Conservation (phyloP, 30 jellyfish, hydroid and myxozoan species). For the Chrysaora quinquecirrha region DNA sequence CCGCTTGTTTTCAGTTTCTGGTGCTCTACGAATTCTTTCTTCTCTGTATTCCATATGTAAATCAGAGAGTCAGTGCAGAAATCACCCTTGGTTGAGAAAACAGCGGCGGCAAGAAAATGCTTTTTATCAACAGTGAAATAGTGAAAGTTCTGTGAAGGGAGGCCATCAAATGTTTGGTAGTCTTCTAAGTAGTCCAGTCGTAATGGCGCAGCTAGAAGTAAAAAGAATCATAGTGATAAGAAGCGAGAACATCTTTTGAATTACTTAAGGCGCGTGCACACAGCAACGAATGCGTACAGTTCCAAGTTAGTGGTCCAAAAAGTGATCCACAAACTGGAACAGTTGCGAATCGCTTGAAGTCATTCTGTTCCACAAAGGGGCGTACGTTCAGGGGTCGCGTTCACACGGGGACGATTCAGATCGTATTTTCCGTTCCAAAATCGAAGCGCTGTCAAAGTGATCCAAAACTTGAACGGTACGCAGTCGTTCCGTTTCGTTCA, state of each 20-base stretch:
- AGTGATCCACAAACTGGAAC: no score
- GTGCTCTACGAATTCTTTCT: background rate
- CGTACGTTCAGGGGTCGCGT: no score
- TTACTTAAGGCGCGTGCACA: background rate
- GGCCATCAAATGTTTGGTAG: background rate
- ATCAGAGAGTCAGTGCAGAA: conserved; percentile 9
- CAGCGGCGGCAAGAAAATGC: conserved; percentile 23
- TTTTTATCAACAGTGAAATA: background rate
- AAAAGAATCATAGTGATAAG: background rate
- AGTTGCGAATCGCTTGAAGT: no score
- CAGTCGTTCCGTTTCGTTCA: no score
- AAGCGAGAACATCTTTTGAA: background rate
- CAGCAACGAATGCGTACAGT: no score
- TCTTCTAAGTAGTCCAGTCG: conserved; percentile 21
- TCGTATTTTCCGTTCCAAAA: no score
- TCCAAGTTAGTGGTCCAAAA: no score
- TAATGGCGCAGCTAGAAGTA: conserved; percentile 1
- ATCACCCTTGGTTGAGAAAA: background rate
- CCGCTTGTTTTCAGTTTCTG: conserved; percentile 16
- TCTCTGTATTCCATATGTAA: background rate
- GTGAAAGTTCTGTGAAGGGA: background rate
- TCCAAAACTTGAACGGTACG: no score
- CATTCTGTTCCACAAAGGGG: no score
- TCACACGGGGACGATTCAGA: no score
- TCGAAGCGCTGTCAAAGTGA: no score